Evolutionary conservation across 2,797 vertebrate species (phyloP).

Genomic region (Phalloptychus januarius): DNA sequence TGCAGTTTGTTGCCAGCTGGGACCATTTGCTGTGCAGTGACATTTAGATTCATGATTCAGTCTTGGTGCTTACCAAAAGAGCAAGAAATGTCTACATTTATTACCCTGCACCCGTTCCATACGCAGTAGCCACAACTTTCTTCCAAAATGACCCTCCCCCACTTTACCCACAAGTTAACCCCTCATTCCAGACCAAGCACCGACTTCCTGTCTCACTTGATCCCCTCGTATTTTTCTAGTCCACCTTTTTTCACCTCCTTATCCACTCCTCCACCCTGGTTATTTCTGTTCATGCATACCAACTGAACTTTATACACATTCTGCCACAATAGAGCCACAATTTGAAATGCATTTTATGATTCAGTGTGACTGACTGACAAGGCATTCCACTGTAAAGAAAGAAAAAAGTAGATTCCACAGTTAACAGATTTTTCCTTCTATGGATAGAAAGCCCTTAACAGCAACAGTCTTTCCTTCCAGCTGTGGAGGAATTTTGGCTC

Average conservation of each 20-base stretch:
- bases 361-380: neutral
- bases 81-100: neutral
- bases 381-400: too few species aligned
- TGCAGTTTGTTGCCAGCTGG: neutral
- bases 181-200: constrained; percentile 69
- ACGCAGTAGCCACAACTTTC: constrained; percentile 17
- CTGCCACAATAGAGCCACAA: neutral
- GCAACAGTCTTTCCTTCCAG: neutral
- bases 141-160: constrained; percentile 62
- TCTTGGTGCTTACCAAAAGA: constrained; percentile 1
- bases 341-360: neutral
- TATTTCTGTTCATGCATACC: neutral
- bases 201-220: constrained; percentile 67
- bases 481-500: neutral
- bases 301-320: constrained; percentile 11
- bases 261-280: neutral
- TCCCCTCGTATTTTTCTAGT: constrained; percentile 34
- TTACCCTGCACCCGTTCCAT: constrained; percentile 2
- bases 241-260: constrained; percentile 39
- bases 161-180: constrained; percentile 46
- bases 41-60: neutral
- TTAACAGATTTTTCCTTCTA: too few species aligned
- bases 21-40: neutral
- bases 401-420: too few species aligned
- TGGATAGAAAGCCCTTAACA: too few species aligned